Base-by-base conservation (phyloP, 2,113 vertebrate genomes). In the Peromyscus polionotus region DNA sequence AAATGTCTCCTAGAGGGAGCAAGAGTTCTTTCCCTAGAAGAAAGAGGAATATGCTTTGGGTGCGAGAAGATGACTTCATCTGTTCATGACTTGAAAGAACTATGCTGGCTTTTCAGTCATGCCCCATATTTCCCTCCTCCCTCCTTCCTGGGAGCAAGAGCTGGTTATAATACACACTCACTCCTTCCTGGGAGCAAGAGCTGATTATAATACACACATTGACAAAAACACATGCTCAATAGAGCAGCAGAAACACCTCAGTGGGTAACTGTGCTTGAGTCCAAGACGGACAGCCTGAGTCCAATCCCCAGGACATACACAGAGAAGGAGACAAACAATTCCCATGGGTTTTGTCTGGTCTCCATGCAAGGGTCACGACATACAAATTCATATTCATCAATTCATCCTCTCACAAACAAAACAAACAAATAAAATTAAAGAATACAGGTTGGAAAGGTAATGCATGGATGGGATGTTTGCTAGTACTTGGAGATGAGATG, bases 101-200 rank as follows among this genome's bases (percentile, higher is more conserved):
- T 7, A 0, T 36, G 22, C 42, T 77, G 59, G 14, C 12, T 14
- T 33, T 12, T 63, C 70, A 22, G 26, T 36, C 8, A 22, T 17
- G 2, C 28, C n/a, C 63, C 45, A 6, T 0, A 3, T 2, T 1
- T 13, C 0, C 4, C 1, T 33, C 3, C 2, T 17, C 14, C 42
- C 0, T 5, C 51, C 8, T 14, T 45, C n/a, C 39, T 42, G 36
- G 6, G 0, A 36, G 63, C 13, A 63, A 36, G 17, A 24, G 1
- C 19, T 45, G 6, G 2, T 8, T 31, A 26, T 3, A 72, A 0
- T 20, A 1, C 24, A 22, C 36, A 1, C 2, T 17, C 14, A 48
- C 0, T 5, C 51, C 11, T 14, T 45, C n/a, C 39, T 48, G 36
- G 6, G 0, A 36, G 70, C 13, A 63, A 36, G 17, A 24, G 1